phyloP scores from a whole-genome alignment of 2,888 invertebrate genomes.

The Idaea dimidiata region DNA sequence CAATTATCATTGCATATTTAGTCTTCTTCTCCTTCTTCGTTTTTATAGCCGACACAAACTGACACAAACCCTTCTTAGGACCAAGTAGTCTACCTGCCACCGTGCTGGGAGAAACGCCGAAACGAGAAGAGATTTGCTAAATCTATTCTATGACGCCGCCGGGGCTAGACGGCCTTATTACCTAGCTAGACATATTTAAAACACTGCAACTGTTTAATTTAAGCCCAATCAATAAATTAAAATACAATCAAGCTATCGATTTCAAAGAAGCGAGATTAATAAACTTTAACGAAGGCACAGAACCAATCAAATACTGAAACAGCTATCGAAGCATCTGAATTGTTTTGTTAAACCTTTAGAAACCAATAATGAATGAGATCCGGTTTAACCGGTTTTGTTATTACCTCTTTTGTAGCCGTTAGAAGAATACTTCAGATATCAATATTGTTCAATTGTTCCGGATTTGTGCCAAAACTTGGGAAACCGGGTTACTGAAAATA shows the following conservation, averaged over 20 bases:
- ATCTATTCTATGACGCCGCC: too few species aligned
- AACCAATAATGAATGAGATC: not conserved
- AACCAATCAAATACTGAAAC: not conserved
- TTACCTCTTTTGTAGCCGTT: not conserved
- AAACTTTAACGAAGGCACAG: not conserved
- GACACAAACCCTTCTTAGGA: too few species aligned
- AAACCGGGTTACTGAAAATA: not conserved
- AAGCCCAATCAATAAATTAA: not conserved
- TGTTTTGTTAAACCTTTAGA: not conserved
- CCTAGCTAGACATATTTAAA: not conserved
- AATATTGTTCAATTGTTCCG: not conserved
- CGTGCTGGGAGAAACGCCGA: too few species aligned
- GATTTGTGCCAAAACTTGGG: not conserved
- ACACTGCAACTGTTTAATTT: not conserved
- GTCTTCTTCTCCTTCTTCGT: too few species aligned
- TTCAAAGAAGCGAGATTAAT: not conserved
- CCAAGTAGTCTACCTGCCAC: too few species aligned
- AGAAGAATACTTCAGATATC: not conserved
- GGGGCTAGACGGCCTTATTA: not conserved
- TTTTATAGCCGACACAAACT: too few species aligned
- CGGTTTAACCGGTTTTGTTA: not conserved
- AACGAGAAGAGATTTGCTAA: too few species aligned
- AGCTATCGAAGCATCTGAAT: not conserved
- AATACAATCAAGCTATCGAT: not conserved
- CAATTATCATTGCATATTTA: too few species aligned